Evolutionary conservation across 2,888 invertebrate genomes (phyloP).

Genomic region (Coleophora flavipennella): DNA sequence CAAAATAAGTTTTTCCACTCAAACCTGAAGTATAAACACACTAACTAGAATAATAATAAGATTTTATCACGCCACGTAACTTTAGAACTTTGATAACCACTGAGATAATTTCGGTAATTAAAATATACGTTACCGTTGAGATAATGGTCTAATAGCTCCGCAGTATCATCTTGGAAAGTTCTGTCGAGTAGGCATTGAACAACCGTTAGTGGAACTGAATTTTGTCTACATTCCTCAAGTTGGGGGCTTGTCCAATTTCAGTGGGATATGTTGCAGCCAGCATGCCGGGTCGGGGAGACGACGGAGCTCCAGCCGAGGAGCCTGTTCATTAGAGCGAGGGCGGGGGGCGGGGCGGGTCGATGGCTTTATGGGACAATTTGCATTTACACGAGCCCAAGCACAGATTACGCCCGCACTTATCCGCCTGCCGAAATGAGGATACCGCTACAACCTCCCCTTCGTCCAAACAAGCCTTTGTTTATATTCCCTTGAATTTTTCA

Average conservation of each 20-base stretch:
- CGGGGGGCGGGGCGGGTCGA: constrained; percentile 35
- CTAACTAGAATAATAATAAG: no score
- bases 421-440: constrained; percentile 61
- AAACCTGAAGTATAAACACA: no score
- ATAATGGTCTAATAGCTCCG: constrained; percentile 30
- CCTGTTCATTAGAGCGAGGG: constrained; percentile 61
- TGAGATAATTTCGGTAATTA: constrained; percentile 23
- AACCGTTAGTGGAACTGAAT: constrained; percentile 15
- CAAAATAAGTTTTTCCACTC: no score
- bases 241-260: constrained; percentile 53
- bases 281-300: constrained; percentile 45
- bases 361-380: constrained; percentile 71
- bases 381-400: constrained; percentile 70
- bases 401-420: constrained; percentile 69
- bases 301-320: constrained; percentile 55
- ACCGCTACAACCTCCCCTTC: constrained; percentile 36
- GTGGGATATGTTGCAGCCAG: constrained; percentile 43
- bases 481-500: constrained; percentile 62
- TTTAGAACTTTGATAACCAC: constrained; percentile 1
- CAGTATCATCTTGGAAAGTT: constrained; percentile 4
- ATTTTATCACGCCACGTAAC: no score
- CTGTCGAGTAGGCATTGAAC: constrained; percentile 10
- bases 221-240: constrained; percentile 26
- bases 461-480: constrained; percentile 65
- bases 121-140: constrained; percentile 33